Percentiles rank a stretch among this genome's conserved stretches.
These are phyloP conservation scores for Falco biarmicus DNA, from an alignment of 2,797 vertebrate genomes.

Conservation along the genomic window DNA sequence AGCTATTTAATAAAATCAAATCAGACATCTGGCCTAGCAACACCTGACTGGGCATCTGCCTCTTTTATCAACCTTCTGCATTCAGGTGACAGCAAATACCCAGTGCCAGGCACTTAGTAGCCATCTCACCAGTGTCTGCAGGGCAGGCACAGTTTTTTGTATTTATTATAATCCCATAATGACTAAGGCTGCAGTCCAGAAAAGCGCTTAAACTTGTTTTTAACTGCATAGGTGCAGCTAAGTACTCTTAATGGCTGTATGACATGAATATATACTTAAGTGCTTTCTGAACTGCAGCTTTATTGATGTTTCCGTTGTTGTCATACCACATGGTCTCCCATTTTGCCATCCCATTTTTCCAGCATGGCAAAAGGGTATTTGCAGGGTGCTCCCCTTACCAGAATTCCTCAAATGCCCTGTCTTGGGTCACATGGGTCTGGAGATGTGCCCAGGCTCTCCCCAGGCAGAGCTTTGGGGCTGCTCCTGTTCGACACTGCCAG, in stretches of 20 bases:
- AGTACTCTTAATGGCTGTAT: not conserved
- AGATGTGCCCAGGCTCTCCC: not conserved
- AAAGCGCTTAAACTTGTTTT: constrained; percentile 11
- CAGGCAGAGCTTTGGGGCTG: not conserved
- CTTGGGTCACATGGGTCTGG: not conserved
- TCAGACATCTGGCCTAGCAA: not conserved
- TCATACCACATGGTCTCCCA: not conserved
- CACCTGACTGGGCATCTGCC: not conserved
- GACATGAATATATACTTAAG: not conserved
- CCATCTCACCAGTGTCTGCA: not conserved
- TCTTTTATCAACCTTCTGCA: not conserved
- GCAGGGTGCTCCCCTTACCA: not conserved
- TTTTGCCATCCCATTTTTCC: not conserved
- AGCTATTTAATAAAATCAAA: constrained; percentile 28
- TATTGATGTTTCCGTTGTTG: not conserved
- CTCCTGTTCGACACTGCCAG: not conserved
- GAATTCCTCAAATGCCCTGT: not conserved
- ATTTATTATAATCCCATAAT: not conserved
- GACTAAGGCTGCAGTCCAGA: not conserved
- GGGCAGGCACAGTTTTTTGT: not conserved
- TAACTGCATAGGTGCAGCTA: not conserved
- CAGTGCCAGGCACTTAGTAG: not conserved
- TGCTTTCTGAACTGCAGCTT: not conserved
- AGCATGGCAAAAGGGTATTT: not conserved
- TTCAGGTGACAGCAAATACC: not conserved